Evolutionary conservation across 1,140 invertebrate genomes (phyloP).

Genomic region (Schmidtea mediterranea): DNA sequence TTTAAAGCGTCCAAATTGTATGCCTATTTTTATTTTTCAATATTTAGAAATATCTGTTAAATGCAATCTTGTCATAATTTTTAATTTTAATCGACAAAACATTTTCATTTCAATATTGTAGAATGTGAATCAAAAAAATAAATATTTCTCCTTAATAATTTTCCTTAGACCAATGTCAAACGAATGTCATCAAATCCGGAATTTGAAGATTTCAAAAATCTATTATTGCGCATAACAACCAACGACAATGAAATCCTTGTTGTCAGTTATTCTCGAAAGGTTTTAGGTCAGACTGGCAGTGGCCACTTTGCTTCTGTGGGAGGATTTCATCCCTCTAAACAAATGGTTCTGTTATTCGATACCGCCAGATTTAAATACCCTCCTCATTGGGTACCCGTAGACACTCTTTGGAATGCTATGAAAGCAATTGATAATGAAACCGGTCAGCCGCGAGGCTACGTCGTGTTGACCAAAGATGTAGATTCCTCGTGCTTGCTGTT

Average conservation of each 20-base stretch:
- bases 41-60: no score
- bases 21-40: no score
- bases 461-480: background rate
- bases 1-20: no score
- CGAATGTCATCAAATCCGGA: background rate
- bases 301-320: conserved; percentile 24
- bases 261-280: conserved; percentile 17
- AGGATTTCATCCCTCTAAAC: conserved; percentile 18
- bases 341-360: conserved; percentile 22
- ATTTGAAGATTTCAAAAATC: no score
- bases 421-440: conserved; percentile 15
- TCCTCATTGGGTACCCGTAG: conserved; percentile 22
- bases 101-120: no score
- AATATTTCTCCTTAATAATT: no score
- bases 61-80: no score
- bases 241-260: conserved; percentile 13
- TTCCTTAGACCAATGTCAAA: conserved; percentile 6
- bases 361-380: conserved; percentile 26
- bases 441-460: conserved; percentile 10
- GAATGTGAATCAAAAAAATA: no score
- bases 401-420: conserved; percentile 17
- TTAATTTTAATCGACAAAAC: no score
- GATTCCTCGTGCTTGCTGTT: background rate
- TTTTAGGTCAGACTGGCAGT: conserved; percentile 19
- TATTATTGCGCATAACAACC: no score